Percentiles rank a stretch among this genome's conserved stretches.
Evolutionary conservation across 2,888 invertebrate species (phyloP).

Genomic region (Alcis repandata): DNA sequence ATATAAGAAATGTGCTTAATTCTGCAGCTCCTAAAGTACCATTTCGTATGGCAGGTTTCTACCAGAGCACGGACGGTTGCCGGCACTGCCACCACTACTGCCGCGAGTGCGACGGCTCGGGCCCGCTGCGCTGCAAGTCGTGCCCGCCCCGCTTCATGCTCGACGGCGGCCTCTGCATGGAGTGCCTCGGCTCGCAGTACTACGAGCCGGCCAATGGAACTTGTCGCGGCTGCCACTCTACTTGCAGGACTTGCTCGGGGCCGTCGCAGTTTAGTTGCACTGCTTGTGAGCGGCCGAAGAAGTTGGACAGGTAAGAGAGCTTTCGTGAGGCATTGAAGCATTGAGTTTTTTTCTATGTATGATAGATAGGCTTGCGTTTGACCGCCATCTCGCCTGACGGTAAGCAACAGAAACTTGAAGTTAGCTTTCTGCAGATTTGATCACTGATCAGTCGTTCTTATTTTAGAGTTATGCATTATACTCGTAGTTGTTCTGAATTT

Average conservation of each 20-base stretch:
- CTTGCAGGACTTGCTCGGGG: constrained; percentile 88
- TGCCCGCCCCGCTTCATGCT: constrained; percentile 91
- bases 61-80: constrained; percentile 93
- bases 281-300: constrained; percentile 76
- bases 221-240: constrained; percentile 73
- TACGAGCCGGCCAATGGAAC: constrained; percentile 89
- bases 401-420: too few species aligned
- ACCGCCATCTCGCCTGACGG: too few species aligned
- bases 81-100: constrained; percentile 96
- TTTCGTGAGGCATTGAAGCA: too few species aligned
- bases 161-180: constrained; percentile 91
- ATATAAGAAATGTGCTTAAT: too few species aligned
- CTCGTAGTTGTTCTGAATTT: too few species aligned
- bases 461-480: too few species aligned
- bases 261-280: constrained; percentile 89
- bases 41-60: constrained; percentile 85
- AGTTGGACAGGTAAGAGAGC: constrained; percentile 47
- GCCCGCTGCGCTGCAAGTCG: constrained; percentile 91
- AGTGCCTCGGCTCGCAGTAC: constrained; percentile 91
- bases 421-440: too few species aligned
- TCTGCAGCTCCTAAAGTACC: background rate
- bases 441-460: too few species aligned
- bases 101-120: constrained; percentile 93
- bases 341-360: too few species aligned
- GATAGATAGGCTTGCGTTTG: too few species aligned